A percentile compares a stretch with the other conserved stretches of the same genome.
Evolutionary conservation across 2,113 vertebrate genomes (phyloP).

Genomic region (Poeciliopsis occidentalis): DNA sequence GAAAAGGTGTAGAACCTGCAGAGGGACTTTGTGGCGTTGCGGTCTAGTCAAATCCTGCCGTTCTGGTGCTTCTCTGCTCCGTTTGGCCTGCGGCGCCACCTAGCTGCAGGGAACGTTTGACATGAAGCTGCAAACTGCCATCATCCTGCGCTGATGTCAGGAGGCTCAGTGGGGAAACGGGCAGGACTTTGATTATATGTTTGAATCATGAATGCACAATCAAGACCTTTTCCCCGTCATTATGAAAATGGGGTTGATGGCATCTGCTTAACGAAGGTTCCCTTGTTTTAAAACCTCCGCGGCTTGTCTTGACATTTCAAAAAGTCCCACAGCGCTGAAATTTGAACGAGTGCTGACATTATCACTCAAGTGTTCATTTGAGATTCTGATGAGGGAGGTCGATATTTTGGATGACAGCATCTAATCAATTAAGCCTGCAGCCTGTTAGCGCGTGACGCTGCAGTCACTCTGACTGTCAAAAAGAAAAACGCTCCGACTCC

Average conservation of each 20-base stretch:
- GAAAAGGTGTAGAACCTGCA: too few relatives aligned
- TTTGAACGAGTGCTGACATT: slow-evolving; percentile 56
- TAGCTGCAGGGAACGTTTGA: too few relatives aligned
- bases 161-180: slow-evolving; percentile 11
- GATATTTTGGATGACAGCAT: slow-evolving; percentile 29
- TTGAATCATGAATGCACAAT: slow-evolving; percentile 22
- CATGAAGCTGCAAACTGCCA: too few relatives aligned
- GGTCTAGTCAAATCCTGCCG: too few relatives aligned
- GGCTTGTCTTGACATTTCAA: slow-evolving; percentile 52
- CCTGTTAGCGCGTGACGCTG: slow-evolving; percentile 10
- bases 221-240: slow-evolving; percentile 15
- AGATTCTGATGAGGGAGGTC: slow-evolving; percentile 46
- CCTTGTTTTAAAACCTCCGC: slow-evolving; percentile 24
- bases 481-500: slow-evolving; percentile 4
- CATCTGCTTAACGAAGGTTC: slow-evolving; percentile 33
- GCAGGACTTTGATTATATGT: slow-evolving; percentile 17
- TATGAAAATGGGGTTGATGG: slow-evolving; percentile 25
- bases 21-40: too few relatives aligned
- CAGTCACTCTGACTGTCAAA: slow-evolving; percentile 18
- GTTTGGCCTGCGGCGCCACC: too few relatives aligned
- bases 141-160: neutral
- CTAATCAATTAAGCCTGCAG: slow-evolving; percentile 55
- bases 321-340: slow-evolving; percentile 38
- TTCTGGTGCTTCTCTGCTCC: too few relatives aligned
- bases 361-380: slow-evolving; percentile 42